These are phyloP conservation scores for Patella pellucida DNA, from an alignment of 2,888 invertebrate genomes.

Conservation along the genomic window DNA sequence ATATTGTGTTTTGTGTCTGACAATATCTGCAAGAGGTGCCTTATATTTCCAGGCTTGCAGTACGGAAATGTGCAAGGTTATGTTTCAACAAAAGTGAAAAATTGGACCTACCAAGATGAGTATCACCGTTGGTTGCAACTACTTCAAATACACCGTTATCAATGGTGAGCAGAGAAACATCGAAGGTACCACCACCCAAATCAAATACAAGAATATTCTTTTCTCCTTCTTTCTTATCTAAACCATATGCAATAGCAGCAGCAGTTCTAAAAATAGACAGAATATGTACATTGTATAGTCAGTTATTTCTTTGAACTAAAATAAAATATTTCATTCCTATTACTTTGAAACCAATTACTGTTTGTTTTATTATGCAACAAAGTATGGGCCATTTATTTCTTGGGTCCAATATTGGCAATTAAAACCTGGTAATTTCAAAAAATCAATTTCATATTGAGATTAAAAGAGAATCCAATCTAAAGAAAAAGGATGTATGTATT, in stretches of 20 bases:
- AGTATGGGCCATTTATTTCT: too few species aligned
- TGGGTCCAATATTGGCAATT: too few species aligned
- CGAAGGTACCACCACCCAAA: conserved; percentile 99
- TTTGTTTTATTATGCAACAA: too few species aligned
- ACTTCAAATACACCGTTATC: conserved; percentile 98
- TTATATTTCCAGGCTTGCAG: too few species aligned
- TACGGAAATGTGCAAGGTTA: neutral
- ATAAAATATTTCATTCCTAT: too few species aligned
- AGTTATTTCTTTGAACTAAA: too few species aligned
- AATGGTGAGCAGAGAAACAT: conserved; percentile 97
- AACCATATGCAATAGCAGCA: conserved; percentile 95
- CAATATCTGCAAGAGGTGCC: too few species aligned
- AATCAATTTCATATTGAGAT: too few species aligned
- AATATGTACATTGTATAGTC: too few species aligned
- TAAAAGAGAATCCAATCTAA: neutral
- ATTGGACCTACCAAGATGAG: conserved; percentile 82
- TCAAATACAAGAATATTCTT: conserved; percentile 99
- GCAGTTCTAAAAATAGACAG: conserved; percentile 77
- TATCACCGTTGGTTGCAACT: conserved; percentile 90
- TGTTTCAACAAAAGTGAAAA: neutral
- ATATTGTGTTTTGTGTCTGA: too few species aligned
- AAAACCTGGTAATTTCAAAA: too few species aligned
- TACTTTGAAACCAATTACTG: too few species aligned
- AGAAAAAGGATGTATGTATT: neutral
- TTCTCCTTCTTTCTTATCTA: conserved; percentile 96